Evolutionary conservation across 1,140 invertebrate species (phyloP).

Genomic region (Nylanderia fulva): DNA sequence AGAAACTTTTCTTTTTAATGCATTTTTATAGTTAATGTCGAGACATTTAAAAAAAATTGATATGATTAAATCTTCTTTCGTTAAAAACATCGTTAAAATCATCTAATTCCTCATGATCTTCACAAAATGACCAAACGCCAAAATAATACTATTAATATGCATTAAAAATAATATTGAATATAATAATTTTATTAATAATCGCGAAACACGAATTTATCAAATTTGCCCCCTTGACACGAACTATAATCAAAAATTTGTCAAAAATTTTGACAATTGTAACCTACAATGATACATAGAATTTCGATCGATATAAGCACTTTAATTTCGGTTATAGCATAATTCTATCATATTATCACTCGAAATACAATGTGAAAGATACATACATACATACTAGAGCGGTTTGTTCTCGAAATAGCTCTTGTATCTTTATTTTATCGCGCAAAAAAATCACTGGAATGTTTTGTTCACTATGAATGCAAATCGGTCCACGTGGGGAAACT

Average conservation of each 20-base stretch:
- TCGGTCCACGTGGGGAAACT: conserved; percentile 40
- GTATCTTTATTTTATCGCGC: conserved; percentile 12
- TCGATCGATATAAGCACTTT: too few species aligned
- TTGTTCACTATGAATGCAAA: conserved; percentile 21
- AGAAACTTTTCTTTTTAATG: too few species aligned
- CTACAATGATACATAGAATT: background rate
- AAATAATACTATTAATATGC: too few species aligned
- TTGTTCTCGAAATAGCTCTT: conserved; percentile 16
- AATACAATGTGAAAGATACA: conserved; percentile 18
- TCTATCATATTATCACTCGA: background rate
- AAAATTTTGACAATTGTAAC: background rate
- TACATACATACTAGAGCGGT: conserved; percentile 8
- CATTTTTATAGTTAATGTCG: too few species aligned
- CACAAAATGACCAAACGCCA: too few species aligned
- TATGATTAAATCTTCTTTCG: too few species aligned
- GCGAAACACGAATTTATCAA: background rate
- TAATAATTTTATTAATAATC: too few species aligned
- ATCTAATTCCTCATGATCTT: too few species aligned
- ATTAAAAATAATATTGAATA: too few species aligned
- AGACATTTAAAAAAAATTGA: too few species aligned
- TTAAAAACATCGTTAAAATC: too few species aligned
- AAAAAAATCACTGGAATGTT: conserved; percentile 6
- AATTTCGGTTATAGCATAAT: conserved; percentile 6
- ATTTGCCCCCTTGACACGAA: background rate
- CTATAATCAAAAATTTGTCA: too few species aligned